These are phyloP conservation scores for Augochlorella aurata DNA, from an alignment of 2,888 invertebrate genomes.

Conservation along the genomic window DNA sequence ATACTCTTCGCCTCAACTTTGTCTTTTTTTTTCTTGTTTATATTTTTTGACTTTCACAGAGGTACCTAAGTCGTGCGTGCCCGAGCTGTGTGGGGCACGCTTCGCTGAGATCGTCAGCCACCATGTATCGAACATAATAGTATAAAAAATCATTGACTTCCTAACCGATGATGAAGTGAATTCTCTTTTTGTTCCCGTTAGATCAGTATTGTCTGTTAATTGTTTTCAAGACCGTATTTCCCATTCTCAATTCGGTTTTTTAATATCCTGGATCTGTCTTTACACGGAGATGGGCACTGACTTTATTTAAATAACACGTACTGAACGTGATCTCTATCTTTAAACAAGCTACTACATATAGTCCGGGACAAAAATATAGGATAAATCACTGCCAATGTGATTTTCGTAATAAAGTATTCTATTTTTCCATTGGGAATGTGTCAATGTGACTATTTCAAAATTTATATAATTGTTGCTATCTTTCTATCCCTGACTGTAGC, in stretches of 20 bases:
- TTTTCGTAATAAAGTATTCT: too few species aligned
- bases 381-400: neutral
- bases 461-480: neutral
- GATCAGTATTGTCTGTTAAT: neutral
- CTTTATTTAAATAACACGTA: neutral
- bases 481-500: neutral
- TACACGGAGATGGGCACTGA: slow-evolving; percentile 9
- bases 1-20: slow-evolving; percentile 74
- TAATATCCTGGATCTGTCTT: neutral
- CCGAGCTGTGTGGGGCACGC: slow-evolving; percentile 47
- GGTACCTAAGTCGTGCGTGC: slow-evolving; percentile 58
- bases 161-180: neutral
- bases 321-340: neutral
- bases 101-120: slow-evolving; percentile 71
- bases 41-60: slow-evolving; percentile 49
- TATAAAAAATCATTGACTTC: neutral
- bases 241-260: neutral
- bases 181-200: neutral
- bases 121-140: slow-evolving; percentile 31
- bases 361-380: neutral
- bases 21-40: slow-evolving; percentile 52
- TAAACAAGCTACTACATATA: neutral
- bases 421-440: neutral
- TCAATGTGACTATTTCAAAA: neutral
- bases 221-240: neutral